Evolutionary conservation across 2,113 vertebrate species (phyloP), one percentile per base, ranked within the genome.

Genomic region (Ciconia stormi): DNA sequence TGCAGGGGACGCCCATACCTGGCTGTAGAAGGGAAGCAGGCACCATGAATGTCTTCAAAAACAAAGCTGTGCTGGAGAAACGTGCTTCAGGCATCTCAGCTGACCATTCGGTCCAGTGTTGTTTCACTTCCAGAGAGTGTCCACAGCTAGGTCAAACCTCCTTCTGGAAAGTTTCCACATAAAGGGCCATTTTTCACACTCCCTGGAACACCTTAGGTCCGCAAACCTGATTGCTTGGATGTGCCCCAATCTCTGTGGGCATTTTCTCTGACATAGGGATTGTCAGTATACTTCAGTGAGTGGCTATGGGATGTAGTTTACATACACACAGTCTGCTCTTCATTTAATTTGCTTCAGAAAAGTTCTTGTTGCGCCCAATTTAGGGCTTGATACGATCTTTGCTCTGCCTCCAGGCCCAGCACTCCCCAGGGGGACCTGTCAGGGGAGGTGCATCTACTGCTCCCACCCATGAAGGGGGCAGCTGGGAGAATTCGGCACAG

Each of bases 41-140:
- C 40, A 70, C 36, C 36, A 42, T 6, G 27, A 29, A 61, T 9
- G 17, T 46, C 29, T 77, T 61, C 58, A 71, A 42, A 66, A 70
- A 34, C 40, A 66, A 77, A 80, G 34, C 36, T 42, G 14, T 67
- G 38, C 69, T 67, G 61, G 44, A 73, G 71, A 56, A 91, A 74
- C 1, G 2, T 27, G 10, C 46, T 81, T 70, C 46, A 44, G 66
- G 40, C 25, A 46, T 34, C 53, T 72, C 66, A 73, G 27, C 13
- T 82, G 65, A 56, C 30, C 49, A 7, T 42, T 73, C 0, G 3
- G 7, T 13, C 2, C 1, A 34, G 49, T 6, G 10, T 29, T 87
- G 13, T 67, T 86, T 17, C 38, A 20, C 23, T n/a, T 74, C 19
- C 32, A 47, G 2, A 40, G 49, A 46, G 26, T 7, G 29, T 38